Evolutionary conservation across 2,797 vertebrate genomes (phyloP).

Genomic region (Rhinogobio ventralis): DNA sequence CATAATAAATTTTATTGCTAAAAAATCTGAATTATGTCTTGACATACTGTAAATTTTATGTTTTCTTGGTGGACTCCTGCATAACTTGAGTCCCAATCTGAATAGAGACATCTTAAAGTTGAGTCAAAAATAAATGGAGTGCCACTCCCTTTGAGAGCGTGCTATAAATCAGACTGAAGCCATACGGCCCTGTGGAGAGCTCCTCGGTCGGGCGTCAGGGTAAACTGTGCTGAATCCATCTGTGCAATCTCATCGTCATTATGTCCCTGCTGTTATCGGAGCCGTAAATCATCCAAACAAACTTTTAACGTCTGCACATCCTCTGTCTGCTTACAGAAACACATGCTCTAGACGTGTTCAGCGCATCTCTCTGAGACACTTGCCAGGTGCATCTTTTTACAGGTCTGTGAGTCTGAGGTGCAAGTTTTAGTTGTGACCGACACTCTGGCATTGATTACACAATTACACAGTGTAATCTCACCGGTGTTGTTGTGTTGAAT

Average conservation of each 20-base stretch:
- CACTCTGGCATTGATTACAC: conserved; percentile 38
- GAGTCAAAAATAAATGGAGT: conserved; percentile 44
- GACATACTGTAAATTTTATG: neutral
- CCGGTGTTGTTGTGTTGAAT: conserved; percentile 30
- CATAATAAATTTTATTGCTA: neutral
- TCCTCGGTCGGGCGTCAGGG: conserved; percentile 66
- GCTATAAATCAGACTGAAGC: conserved; percentile 64
- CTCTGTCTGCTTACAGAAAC: conserved; percentile 57
- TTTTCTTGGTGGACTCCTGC: neutral
- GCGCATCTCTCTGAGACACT: conserved; percentile 14
- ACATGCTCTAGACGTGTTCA: conserved; percentile 40
- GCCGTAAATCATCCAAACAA: conserved; percentile 70
- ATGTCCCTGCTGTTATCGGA: conserved; percentile 68
- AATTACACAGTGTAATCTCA: conserved; percentile 35
- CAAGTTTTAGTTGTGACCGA: conserved; percentile 19
- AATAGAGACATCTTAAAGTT: conserved; percentile 50
- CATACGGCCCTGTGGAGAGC: conserved; percentile 69
- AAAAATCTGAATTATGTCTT: neutral
- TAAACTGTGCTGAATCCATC: conserved; percentile 66
- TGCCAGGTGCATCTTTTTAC: conserved; percentile 27
- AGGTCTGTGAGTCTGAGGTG: conserved; percentile 28
- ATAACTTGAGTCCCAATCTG: conserved; percentile 2
- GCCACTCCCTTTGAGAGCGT: conserved; percentile 52
- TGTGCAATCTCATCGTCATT: conserved; percentile 68
- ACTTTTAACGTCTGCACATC: conserved; percentile 61